Conservation (phyloP, 2,888 invertebrate species). For the Netelia inedita region DNA sequence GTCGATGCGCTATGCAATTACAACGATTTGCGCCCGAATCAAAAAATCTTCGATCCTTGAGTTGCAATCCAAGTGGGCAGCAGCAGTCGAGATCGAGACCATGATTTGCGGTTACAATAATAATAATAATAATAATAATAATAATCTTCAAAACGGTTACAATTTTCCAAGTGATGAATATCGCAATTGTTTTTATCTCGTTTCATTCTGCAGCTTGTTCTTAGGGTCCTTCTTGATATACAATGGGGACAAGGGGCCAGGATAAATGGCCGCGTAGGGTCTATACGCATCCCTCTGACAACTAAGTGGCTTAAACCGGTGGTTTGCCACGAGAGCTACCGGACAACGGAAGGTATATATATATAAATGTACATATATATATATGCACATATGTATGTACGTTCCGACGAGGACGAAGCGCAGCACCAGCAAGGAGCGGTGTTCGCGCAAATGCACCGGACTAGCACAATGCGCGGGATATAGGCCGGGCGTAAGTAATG, state of each 20-base stretch:
- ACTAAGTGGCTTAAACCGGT: conserved; percentile 66
- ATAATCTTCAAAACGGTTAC: not conserved
- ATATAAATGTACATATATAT: conserved; percentile 9
- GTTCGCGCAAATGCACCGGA: conserved; percentile 70
- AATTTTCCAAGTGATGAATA: conserved; percentile 38
- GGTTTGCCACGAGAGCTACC: conserved; percentile 50
- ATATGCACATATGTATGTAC: conserved; percentile 14
- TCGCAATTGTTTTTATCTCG: conserved; percentile 33
- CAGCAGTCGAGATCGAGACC: not conserved
- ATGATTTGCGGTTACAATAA: not conserved
- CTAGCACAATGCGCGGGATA: conserved; percentile 75
- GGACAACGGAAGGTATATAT: conserved; percentile 53
- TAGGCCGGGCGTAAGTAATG: conserved; percentile 78
- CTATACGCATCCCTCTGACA: conserved; percentile 59
- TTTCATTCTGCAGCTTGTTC: conserved; percentile 17
- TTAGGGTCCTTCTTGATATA: conserved; percentile 35
- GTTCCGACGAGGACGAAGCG: conserved; percentile 43
- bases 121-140: conserved; percentile 4
- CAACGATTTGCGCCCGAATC: conserved; percentile 37
- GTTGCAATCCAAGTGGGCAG: too few species aligned
- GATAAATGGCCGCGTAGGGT: conserved; percentile 59
- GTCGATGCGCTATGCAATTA: conserved; percentile 52
- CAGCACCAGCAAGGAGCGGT: conserved; percentile 51
- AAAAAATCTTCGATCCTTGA: conserved; percentile 7
- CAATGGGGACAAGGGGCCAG: conserved; percentile 51